These are phyloP conservation scores for Drosophila nebulosa DNA, from an alignment of 1,140 invertebrate genomes.

Conservation along the genomic window DNA sequence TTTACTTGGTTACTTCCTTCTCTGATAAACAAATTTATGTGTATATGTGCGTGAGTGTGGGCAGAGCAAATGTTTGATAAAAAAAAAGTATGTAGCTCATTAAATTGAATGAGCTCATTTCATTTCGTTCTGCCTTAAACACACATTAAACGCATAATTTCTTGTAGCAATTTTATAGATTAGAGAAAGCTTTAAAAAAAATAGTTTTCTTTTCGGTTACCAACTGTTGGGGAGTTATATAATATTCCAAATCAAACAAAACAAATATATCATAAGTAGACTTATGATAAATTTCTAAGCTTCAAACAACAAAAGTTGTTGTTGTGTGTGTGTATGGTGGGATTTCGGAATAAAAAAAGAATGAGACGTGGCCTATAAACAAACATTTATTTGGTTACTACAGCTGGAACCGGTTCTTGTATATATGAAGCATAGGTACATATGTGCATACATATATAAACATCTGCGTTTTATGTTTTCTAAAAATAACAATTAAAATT, in stretches of 20 bases:
- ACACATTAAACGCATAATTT: slow-evolving; percentile 21
- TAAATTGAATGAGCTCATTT: slow-evolving; percentile 43
- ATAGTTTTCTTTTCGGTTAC: slow-evolving; percentile 13
- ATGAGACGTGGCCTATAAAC: slow-evolving; percentile 61
- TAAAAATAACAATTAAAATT: slow-evolving; percentile 14
- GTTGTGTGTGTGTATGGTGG: neutral
- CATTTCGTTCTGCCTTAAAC: slow-evolving; percentile 35
- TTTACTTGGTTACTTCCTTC: slow-evolving; percentile 3
- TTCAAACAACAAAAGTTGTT: neutral
- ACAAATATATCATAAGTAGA: slow-evolving; percentile 2
- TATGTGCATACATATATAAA: slow-evolving; percentile 14
- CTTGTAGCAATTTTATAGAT: slow-evolving; percentile 15
- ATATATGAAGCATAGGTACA: no score
- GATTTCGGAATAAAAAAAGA: slow-evolving; percentile 32
- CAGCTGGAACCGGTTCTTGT: slow-evolving; percentile 52
- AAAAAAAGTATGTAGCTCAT: neutral
- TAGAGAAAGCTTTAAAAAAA: slow-evolving; percentile 42
- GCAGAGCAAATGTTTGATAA: slow-evolving; percentile 28
- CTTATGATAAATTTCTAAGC: slow-evolving; percentile 34
- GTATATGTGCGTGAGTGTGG: slow-evolving; percentile 10
- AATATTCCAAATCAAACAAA: slow-evolving; percentile 37
- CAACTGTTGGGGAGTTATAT: slow-evolving; percentile 5
- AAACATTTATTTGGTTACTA: slow-evolving; percentile 35
- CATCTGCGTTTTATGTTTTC: slow-evolving; percentile 15
- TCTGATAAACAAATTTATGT: slow-evolving; percentile 31